phyloP scores from a whole-genome alignment of 1,140 invertebrate genomes.

The Leptinotarsa texana region DNA sequence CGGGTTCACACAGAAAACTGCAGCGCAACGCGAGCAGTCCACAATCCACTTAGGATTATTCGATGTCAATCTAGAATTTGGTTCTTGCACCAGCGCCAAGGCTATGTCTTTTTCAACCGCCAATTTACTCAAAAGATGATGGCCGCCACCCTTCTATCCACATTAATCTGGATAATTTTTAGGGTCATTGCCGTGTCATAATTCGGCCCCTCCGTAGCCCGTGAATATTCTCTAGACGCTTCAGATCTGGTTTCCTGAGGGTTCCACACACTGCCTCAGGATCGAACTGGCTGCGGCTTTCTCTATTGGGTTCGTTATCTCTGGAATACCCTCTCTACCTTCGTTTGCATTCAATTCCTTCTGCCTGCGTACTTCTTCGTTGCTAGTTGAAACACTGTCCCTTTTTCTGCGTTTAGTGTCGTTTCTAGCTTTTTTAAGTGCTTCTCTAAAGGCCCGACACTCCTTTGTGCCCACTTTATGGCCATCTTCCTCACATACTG shows the following conservation, averaged over 20 bases:
- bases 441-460: constrained; percentile 17
- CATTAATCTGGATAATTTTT: constrained; percentile 1
- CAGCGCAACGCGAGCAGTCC: not conserved
- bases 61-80: not conserved
- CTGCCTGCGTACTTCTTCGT: not conserved
- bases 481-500: constrained; percentile 2
- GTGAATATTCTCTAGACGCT: too few species aligned
- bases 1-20: not conserved
- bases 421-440: not conserved
- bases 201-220: too few species aligned
- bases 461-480: constrained; percentile 12
- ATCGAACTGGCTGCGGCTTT: not conserved
- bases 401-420: too few species aligned
- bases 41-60: not conserved
- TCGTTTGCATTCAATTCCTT: not conserved
- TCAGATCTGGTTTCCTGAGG: not conserved
- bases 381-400: too few species aligned
- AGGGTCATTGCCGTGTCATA: not conserved
- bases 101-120: not conserved
- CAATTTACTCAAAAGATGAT: not conserved
- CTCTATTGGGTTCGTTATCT: not conserved
- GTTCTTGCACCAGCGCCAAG: constrained; percentile 16
- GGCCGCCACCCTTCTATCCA: constrained; percentile 1
- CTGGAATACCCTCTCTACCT: not conserved
- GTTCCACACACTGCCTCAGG: not conserved